These are phyloP conservation scores for Leucophenga maculata DNA, from an alignment of 2,888 invertebrate genomes.

Conservation along the genomic window DNA sequence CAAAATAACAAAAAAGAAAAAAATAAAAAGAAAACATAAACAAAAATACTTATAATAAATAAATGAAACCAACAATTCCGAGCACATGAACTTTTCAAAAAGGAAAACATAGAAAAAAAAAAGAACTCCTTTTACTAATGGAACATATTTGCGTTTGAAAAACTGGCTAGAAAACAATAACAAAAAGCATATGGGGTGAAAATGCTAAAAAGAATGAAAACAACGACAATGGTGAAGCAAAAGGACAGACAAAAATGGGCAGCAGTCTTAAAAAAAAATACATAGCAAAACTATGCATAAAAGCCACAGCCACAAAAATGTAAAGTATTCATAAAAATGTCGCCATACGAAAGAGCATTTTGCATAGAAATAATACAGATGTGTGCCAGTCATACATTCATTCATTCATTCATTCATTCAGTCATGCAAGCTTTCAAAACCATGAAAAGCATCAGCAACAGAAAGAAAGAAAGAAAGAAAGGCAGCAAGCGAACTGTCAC, in stretches of 20 bases:
- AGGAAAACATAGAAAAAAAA: not conserved
- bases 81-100: conserved; percentile 6
- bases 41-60: conserved; percentile 1
- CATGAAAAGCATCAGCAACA: conserved; percentile 16
- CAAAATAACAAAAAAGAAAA: conserved; percentile 9
- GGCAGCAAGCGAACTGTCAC: conserved; percentile 24
- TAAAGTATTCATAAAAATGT: conserved; percentile 65
- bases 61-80: conserved; percentile 10
- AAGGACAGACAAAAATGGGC: not conserved
- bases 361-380: not conserved
- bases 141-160: conserved; percentile 62
- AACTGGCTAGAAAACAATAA: conserved; percentile 47
- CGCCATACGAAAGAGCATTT: conserved; percentile 22
- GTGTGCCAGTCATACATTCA: conserved; percentile 13
- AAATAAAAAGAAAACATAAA: not conserved
- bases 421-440: conserved; percentile 6
- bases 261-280: not conserved
- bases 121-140: conserved; percentile 60
- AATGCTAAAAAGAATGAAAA: not conserved
- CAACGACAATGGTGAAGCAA: not conserved
- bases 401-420: conserved; percentile 8
- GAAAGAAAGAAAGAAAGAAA: not conserved
- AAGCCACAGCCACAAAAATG: conserved; percentile 47
- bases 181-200: conserved; percentile 10
- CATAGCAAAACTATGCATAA: conserved; percentile 13